Evolutionary conservation across 2,113 vertebrate species (phyloP), one percentile per base, ranked within the genome.

Genomic region (Hymenochirus boettgeri): DNA sequence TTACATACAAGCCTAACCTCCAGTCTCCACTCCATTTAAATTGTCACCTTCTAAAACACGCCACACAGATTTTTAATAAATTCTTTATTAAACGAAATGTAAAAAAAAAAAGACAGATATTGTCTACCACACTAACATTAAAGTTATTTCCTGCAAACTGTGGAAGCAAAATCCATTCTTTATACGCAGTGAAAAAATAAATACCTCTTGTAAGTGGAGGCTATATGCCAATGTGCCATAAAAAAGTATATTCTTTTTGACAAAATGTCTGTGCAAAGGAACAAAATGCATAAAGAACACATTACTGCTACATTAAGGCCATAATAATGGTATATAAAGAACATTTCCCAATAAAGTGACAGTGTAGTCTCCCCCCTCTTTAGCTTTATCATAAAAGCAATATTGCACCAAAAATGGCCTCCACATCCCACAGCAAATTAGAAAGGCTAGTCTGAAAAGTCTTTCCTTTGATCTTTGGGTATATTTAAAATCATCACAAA

Each of bases 221-320:
- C 86, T 86, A 85, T 82, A 87, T 85, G 83, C 85, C 86, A 87
- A 84, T 77, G 77, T 85, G 85, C 88, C 86, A 88, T 87, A 88
- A 86, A 88, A 89, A 90, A 93, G 84, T 91, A 89, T 87, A 82
- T 84, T 60, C 61, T 82, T 83, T 58, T 80, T 80, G 84, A 91
- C 85, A 90, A 89, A 89, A 90, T 84, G 84, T 92, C 89, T 91
- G 91, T 92, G 91, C 90, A 95, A 93, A 90, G 88, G 89, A 92
- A 89, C 84, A 89, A 88, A 67, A 94, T 89, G 89, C 86, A 86
- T 92, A 84, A 84, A 89, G 23, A 86, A 81, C 74, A 91, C 84
- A 83, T 87, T 76, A 88, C 86, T 88, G 94, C 94, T 97, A 97
- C 95, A 91, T 94, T 96, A 93, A 95, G 92, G 93, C 89, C 91